A percentile compares a stretch with the other conserved stretches of the same genome.
These are phyloP conservation scores for Drosophila acutilabella DNA, from an alignment of 2,888 invertebrate species.

Conservation along the genomic window DNA sequence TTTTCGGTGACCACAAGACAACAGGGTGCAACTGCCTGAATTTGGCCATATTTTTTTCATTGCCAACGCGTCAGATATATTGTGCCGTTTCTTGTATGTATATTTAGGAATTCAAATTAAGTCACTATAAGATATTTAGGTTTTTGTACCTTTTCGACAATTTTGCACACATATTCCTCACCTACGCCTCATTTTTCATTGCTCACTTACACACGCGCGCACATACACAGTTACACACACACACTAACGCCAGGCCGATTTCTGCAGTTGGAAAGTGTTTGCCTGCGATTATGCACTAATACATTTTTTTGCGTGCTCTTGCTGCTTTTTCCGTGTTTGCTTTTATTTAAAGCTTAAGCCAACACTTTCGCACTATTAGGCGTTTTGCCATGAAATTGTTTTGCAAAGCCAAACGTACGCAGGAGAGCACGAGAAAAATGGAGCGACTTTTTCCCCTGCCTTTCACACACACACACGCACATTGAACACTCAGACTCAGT, in stretches of 20 bases:
- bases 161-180: slow-evolving; percentile 73
- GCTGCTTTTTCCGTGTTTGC: slow-evolving; percentile 11
- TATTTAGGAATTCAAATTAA: slow-evolving; percentile 15
- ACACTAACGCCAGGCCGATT: slow-evolving; percentile 52
- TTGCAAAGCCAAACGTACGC: slow-evolving; percentile 59
- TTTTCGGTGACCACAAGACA: slow-evolving; percentile 32
- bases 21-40: slow-evolving; percentile 52
- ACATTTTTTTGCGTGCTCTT: slow-evolving; percentile 17
- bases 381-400: slow-evolving; percentile 50
- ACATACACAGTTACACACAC: slow-evolving; percentile 62
- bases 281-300: slow-evolving; percentile 44
- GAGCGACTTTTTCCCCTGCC: slow-evolving; percentile 76
- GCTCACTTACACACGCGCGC: slow-evolving; percentile 68
- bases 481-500: slow-evolving; percentile 47
- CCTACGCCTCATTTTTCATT: slow-evolving; percentile 77
- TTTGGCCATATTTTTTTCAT: slow-evolving; percentile 58
- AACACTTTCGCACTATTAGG: slow-evolving; percentile 37
- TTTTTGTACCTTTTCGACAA: slow-evolving; percentile 66
- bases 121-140: slow-evolving; percentile 16
- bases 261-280: slow-evolving; percentile 54
- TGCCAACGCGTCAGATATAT: slow-evolving; percentile 58
- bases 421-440: slow-evolving; percentile 77
- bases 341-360: slow-evolving; percentile 25
- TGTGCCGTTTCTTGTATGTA: background rate
- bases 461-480: slow-evolving; percentile 70